Evolutionary conservation across 2,797 vertebrate species (phyloP).

Genomic region (Amblyraja radiata): DNA sequence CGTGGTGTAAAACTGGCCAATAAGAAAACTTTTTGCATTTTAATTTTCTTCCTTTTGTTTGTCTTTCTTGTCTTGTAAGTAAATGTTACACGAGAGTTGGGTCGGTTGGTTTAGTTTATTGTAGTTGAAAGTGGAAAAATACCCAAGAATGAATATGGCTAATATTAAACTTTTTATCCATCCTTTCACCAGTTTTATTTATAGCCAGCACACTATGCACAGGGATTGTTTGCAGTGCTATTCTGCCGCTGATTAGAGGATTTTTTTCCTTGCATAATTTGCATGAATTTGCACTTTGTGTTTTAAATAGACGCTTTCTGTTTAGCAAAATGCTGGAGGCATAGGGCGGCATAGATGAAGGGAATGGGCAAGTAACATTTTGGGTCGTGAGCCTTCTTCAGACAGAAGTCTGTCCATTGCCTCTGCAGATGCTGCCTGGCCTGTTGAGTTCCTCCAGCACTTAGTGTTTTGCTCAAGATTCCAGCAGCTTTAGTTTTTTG

Average conservation of each 20-base stretch:
- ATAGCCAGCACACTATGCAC: too few species aligned
- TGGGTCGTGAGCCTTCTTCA: too few species aligned
- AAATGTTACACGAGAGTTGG: background rate
- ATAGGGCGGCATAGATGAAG: too few species aligned
- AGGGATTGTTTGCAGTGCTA: background rate
- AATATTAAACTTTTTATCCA: background rate
- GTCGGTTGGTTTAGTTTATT: background rate
- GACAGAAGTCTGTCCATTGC: too few species aligned
- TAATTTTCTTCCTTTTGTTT: background rate
- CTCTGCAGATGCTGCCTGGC: too few species aligned
- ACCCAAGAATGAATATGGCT: background rate
- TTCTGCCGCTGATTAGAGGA: background rate
- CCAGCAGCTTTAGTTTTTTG: too few species aligned
- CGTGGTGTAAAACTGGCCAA: background rate
- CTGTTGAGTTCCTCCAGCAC: too few species aligned
- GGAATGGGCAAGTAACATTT: too few species aligned
- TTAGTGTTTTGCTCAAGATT: too few species aligned
- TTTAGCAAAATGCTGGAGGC: too few species aligned
- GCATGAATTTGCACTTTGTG: background rate
- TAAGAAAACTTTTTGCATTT: background rate
- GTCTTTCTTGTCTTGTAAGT: background rate
- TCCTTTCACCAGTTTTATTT: conserved; percentile 5
- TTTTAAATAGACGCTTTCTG: too few species aligned
- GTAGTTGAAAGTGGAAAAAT: background rate
- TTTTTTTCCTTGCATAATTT: background rate